Percentiles rank a stretch among this genome's conserved stretches.
These are phyloP conservation scores for Heliopora coerulea DNA, from an alignment of 92 coral and sea anemone species.

Conservation along the genomic window DNA sequence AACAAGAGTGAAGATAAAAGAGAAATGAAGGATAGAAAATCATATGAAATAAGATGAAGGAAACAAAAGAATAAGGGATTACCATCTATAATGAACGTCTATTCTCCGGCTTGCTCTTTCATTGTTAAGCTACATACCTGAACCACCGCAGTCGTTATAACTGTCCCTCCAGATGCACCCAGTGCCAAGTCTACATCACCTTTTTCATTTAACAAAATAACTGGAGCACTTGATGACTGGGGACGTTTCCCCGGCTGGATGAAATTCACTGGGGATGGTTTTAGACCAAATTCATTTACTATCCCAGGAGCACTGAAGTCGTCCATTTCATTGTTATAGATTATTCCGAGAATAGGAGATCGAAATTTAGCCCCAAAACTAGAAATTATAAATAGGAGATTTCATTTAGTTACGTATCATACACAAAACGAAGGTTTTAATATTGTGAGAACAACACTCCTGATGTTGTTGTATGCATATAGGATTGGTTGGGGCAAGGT, in stretches of 20 bases:
- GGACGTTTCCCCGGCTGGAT: slow-evolving; percentile 98
- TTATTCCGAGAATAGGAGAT: slow-evolving; percentile 82
- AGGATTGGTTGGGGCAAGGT: too few species aligned
- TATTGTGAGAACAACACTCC: too few species aligned
- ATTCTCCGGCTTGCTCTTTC: too few species aligned
- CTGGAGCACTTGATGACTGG: slow-evolving; percentile 97
- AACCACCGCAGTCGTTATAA: slow-evolving; percentile 93
- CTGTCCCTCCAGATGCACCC: slow-evolving; percentile 98
- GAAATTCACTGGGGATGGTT: slow-evolving; percentile 87
- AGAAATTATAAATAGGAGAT: background rate
- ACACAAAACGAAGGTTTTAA: too few species aligned
- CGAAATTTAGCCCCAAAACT: slow-evolving; percentile 98
- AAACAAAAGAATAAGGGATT: too few species aligned
- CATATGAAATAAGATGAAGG: too few species aligned
- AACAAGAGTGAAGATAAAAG: too few species aligned
- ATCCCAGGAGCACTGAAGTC: slow-evolving; percentile 95
- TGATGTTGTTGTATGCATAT: too few species aligned
- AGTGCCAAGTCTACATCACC: slow-evolving; percentile 82
- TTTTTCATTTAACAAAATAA: slow-evolving; percentile 72
- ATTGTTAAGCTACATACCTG: slow-evolving; percentile 84
- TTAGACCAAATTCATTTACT: slow-evolving; percentile 91
- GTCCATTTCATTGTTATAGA: slow-evolving; percentile 98
- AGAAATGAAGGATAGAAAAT: too few species aligned
- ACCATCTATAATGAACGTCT: too few species aligned
- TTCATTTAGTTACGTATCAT: background rate